Base-by-base conservation (phyloP, 2,797 vertebrate genomes). In the Glossophaga mutica region DNA sequence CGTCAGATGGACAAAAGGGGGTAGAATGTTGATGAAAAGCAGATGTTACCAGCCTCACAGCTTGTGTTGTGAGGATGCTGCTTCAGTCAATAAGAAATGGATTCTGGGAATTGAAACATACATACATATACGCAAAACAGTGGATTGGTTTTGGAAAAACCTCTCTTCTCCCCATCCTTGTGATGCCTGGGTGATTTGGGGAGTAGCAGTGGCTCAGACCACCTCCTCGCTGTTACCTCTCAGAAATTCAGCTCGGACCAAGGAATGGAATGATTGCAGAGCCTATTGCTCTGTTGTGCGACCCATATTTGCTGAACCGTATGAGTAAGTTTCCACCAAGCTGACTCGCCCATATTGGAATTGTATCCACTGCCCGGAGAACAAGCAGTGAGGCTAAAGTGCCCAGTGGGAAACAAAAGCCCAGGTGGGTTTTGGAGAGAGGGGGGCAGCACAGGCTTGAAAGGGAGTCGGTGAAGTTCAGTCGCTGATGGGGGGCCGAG, bases 321-420 rank as follows among this genome's bases (percentile, higher is more conserved):
- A 57, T 93, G 97, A 98, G 97, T 98, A 97, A 98, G 97, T 98
- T 98, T 97, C 97, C 96, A 91, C 93, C 57, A 24, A 93, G 95
- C 93, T 62, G 46, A 70, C 87, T 97, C 97, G 94, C 97, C 95
- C 96, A 67, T 96, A 94, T 97, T 97, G 96, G 85, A 98, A 97
- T 98, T 97, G 79, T 95, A 93, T 97, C 96, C 96, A 83, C 71
- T 95, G 91, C 74, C 94, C 95, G 84, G 71, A 96, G 94, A 97
- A 92, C 85, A 92, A 26, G 84, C 88, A 79, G 90, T 44, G 95
- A 95, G 89, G 84, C 97, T 96, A 90, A 97, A 96, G 91, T 65
- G 86, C n/a, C 67, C 14, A 97, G 91, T 16, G 94, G 92, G 86
- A 98, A 95, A 95, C 24, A 15, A 22, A 68, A 97, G 78, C 9